These are phyloP conservation scores for Nemotelus pantherinus DNA, from an alignment of 2,888 invertebrate species.

Conservation along the genomic window DNA sequence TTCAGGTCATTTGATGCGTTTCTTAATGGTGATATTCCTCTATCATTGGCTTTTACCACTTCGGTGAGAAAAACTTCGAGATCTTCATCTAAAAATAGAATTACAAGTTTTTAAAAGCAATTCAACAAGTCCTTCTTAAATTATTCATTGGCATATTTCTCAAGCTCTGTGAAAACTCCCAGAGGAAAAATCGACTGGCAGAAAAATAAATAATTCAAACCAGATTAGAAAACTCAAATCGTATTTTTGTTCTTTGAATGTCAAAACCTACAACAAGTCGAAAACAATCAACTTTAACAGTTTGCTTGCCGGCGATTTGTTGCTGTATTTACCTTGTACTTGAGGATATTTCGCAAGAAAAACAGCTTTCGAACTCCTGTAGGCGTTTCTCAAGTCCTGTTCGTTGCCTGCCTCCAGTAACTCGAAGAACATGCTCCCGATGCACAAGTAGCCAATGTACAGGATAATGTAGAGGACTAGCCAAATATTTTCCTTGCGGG, in stretches of 20 bases:
- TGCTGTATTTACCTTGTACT: conserved; percentile 69
- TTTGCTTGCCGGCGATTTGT: too few species aligned
- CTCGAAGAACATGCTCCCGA: conserved; percentile 75
- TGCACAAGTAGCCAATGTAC: conserved; percentile 71
- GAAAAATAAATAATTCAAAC: too few species aligned
- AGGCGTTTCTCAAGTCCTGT: conserved; percentile 66
- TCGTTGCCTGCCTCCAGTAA: conserved; percentile 74
- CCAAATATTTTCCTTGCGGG: conserved; percentile 52
- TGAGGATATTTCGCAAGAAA: conserved; percentile 71
- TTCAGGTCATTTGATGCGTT: conserved; percentile 84
- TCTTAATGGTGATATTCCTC: conserved; percentile 79
- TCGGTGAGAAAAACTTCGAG: conserved; percentile 77
- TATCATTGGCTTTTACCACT: conserved; percentile 78
- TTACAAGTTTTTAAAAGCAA: background rate
- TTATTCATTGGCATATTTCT: too few species aligned
- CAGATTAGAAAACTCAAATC: too few species aligned
- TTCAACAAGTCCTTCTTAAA: too few species aligned
- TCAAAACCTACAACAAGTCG: too few species aligned
- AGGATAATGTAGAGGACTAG: conserved; percentile 69
- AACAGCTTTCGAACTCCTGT: conserved; percentile 67
- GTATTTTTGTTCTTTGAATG: too few species aligned
- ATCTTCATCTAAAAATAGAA: conserved; percentile 68
- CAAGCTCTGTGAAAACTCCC: too few species aligned
- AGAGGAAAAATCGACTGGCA: too few species aligned
- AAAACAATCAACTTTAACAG: too few species aligned